These are phyloP conservation scores for Charina bottae DNA, from an alignment of 2,113 vertebrate genomes.

Conservation along the genomic window DNA sequence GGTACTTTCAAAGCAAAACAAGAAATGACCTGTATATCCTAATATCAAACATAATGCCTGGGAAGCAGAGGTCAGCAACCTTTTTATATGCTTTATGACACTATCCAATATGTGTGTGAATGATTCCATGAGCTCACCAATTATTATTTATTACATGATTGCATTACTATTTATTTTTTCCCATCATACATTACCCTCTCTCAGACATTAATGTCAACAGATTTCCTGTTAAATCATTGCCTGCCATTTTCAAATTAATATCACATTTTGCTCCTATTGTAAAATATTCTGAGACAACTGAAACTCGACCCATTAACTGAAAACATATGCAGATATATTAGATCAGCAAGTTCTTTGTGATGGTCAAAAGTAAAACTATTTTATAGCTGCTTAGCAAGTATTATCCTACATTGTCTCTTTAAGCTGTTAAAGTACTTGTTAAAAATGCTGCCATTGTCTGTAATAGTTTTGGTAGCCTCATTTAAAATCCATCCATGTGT, in stretches of 20 bases:
- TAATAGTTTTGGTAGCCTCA: background rate
- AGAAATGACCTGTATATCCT: background rate
- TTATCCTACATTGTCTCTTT: background rate
- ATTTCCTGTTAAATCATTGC: background rate
- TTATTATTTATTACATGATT: background rate
- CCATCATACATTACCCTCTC: background rate
- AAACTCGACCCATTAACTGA: background rate
- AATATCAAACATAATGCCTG: background rate
- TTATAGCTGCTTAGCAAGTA: background rate
- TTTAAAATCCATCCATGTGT: background rate
- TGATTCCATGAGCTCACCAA: background rate
- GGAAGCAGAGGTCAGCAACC: background rate
- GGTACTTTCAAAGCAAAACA: background rate
- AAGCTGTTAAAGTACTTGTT: background rate
- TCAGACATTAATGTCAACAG: background rate
- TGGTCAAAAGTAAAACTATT: background rate
- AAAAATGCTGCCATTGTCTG: background rate
- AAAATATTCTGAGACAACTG: background rate
- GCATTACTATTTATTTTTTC: background rate
- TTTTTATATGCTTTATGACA: background rate
- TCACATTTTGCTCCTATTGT: background rate
- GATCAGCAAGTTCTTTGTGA: background rate
- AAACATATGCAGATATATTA: background rate
- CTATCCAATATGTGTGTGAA: background rate
- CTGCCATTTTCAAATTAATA: background rate